Conservation (phyloP, 35 echinoderm and acorn worm genomes). For the Ophiothrix spiculata region DNA sequence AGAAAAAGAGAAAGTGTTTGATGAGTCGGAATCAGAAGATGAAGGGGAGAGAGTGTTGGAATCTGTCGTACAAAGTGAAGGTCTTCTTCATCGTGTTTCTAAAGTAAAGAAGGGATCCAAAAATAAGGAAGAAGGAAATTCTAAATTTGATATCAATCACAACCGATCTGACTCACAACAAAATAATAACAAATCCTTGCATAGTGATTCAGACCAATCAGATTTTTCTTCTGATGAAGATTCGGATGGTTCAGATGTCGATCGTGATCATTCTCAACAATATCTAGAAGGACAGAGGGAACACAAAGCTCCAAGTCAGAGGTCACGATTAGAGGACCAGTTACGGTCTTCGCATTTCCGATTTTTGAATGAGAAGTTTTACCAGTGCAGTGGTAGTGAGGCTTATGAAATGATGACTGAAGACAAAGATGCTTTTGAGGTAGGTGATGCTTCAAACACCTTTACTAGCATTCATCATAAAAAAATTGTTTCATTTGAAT, state of each 20-base stretch:
- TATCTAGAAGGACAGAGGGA: neutral
- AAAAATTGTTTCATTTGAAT: no score
- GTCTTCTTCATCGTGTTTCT: neutral
- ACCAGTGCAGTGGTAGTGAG: constrained; percentile 61
- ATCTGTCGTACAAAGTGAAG: neutral
- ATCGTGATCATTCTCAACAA: neutral
- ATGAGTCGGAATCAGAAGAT: neutral
- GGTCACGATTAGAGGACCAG: constrained; percentile 47
- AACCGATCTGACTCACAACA: neutral
- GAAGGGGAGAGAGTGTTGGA: neutral
- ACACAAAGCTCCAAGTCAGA: neutral
- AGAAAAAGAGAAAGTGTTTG: neutral
- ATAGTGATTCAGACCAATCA: neutral
- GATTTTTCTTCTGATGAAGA: neutral
- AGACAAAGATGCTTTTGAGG: constrained; percentile 60
- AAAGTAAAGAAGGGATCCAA: neutral
- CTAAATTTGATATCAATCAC: neutral
- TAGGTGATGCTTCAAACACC: no score
- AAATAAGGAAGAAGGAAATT: neutral
- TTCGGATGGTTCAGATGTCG: neutral
- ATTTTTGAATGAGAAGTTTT: constrained; percentile 86
- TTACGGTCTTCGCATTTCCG: constrained; percentile 74
- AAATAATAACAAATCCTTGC: neutral
- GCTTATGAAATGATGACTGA: constrained; percentile 55
- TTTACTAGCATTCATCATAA: no score